Evolutionary conservation across 2,113 vertebrate genomes (phyloP), one percentile per base, ranked within the genome.

Genomic region (Chaetodon auriga): DNA sequence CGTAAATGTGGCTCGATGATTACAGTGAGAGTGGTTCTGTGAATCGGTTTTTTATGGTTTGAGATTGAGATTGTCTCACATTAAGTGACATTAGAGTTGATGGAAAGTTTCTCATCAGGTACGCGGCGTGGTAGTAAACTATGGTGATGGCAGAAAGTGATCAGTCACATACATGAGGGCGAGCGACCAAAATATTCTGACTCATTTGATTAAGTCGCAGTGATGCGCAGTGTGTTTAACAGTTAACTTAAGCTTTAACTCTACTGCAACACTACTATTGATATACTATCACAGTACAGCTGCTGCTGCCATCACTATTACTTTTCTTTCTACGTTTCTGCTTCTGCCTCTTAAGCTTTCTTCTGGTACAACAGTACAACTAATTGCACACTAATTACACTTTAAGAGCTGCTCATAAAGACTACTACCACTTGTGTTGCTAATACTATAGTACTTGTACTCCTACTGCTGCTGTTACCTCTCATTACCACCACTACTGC

Each of bases 11-110:
- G 71, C 68, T 46, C 0, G 0, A 9, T 76, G 41, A 57, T 82
- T 63, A 19, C 58, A 58, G n/a, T 51, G 14, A 23, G 19, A 75
- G n/a, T 78, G 35, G 49, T 66, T 83, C 80, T 57, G 41, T n/a
- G 2, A 36, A 35, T 0, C 3, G 10, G 4, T 55, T 16, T 13
- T 35, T 36, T n/a, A 23, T 25, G 15, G 2, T 48, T 62, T 58
- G 7, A 62, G 16, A 68, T 51, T 30, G 30, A 21, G 51, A 60
- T 64, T 2, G 13, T 25, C 11, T 80, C 10, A n/a, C 53, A 21
- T 62, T 55, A 54, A 68, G 41, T 30, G 25, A 70, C 51, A 10
- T 63, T 45, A 64, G 15, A 23, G 51, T 58, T 69, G 7, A 80
- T 23, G 14, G 41, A 35, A 87, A 66, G 35, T 68, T 58, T 53